Conservation (phyloP, 2,797 vertebrate species). For the Emys orbicularis region DNA sequence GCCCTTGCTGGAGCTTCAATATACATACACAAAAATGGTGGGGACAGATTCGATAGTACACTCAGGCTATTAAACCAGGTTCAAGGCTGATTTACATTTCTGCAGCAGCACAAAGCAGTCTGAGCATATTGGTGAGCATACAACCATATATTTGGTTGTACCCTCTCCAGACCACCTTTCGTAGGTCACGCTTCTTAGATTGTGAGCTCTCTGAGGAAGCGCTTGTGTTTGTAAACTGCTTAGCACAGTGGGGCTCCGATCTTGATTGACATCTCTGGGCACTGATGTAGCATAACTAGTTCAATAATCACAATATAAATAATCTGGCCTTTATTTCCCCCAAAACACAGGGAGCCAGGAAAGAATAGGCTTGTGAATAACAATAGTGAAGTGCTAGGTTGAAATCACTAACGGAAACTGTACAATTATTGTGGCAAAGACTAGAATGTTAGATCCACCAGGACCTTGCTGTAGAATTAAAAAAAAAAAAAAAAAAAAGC, state of each 20-base stretch:
- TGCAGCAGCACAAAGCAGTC: neutral
- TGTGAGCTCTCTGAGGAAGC: neutral
- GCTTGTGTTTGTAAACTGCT: neutral
- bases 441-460: neutral
- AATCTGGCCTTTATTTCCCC: conserved; percentile 42
- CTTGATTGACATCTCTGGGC: neutral
- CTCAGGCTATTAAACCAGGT: neutral
- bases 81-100: neutral
- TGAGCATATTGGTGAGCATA: neutral
- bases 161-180: neutral
- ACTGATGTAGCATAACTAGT: conserved; percentile 48
- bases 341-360: neutral
- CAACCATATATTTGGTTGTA: neutral
- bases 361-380: neutral
- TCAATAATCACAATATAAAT: neutral
- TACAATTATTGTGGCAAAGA: neutral
- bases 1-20: neutral
- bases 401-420: conserved; percentile 13
- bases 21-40: neutral
- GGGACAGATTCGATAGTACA: neutral
- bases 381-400: neutral
- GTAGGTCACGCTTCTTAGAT: neutral
- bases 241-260: neutral
- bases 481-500: neutral
- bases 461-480: neutral